These are phyloP conservation scores for Encarsia formosa DNA, from an alignment of 2,888 invertebrate genomes.

Conservation along the genomic window DNA sequence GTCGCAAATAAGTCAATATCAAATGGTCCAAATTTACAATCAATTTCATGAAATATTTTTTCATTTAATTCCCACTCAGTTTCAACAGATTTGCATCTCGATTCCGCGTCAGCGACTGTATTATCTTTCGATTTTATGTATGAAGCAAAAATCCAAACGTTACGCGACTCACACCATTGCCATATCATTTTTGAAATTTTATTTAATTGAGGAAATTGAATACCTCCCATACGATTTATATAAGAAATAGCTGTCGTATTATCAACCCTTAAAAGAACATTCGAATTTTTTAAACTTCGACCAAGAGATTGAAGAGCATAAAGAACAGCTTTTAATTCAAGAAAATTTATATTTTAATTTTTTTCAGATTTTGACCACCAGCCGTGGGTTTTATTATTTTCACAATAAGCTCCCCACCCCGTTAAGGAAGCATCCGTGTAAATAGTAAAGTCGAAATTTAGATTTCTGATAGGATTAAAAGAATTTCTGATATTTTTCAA, in stretches of 20 bases:
- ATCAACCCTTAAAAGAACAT: constrained; percentile 24
- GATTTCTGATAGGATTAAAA: background rate
- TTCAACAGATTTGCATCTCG: no score
- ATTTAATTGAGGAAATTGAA: no score
- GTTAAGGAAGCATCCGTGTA: constrained; percentile 19
- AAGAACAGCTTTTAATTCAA: background rate
- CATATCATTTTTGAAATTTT: no score
- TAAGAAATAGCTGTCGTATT: constrained; percentile 32
- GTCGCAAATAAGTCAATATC: no score
- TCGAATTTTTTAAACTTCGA: background rate
- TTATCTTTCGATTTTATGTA: no score
- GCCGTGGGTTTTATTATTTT: constrained; percentile 7
- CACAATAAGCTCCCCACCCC: constrained; percentile 17
- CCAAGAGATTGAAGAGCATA: background rate
- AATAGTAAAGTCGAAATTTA: constrained; percentile 3
- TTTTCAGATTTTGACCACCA: no score
- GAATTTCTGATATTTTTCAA: background rate
- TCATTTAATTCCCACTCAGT: constrained; percentile 26
- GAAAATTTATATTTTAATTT: no score
- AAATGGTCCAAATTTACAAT: no score
- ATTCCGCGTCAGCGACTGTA: no score
- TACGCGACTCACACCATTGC: no score
- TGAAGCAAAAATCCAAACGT: constrained; percentile 25
- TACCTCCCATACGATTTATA: no score
- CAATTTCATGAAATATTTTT: constrained; percentile 2